Conservation (phyloP, 2,888 invertebrate species). For the Stenurella melanura region DNA sequence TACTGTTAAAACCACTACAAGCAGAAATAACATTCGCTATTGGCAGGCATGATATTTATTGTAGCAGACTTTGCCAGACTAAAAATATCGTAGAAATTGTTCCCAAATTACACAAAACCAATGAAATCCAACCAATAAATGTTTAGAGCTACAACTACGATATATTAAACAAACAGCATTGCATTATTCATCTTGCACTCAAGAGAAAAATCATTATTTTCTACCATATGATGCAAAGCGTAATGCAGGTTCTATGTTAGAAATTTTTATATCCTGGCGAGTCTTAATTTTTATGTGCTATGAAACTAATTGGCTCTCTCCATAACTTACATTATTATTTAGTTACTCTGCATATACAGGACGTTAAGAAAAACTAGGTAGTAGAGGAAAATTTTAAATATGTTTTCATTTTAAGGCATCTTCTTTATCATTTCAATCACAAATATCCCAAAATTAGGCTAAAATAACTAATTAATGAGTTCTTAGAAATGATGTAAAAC, state of each 20-base stretch:
- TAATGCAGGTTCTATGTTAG: background rate
- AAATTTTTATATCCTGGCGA: background rate
- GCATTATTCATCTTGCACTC: conserved; percentile 32
- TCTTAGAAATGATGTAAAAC: no score
- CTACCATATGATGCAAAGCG: background rate
- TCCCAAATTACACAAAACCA: conserved; percentile 45
- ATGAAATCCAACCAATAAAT: conserved; percentile 41
- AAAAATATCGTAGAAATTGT: conserved; percentile 43
- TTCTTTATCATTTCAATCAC: no score
- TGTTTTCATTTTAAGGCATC: no score
- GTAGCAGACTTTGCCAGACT: conserved; percentile 41
- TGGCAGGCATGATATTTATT: conserved; percentile 46
- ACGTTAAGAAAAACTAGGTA: no score
- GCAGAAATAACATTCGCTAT: conserved; percentile 43
- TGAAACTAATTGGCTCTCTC: background rate
- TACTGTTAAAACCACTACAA: conserved; percentile 31
- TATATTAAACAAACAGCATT: conserved; percentile 24
- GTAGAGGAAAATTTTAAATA: no score
- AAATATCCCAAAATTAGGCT: no score
- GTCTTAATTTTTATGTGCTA: background rate
- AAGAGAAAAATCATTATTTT: conserved; percentile 16
- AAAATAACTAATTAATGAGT: no score
- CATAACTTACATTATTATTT: background rate
- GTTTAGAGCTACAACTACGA: conserved; percentile 38
- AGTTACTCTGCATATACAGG: no score